Evolutionary conservation across 53 echinoderm and acorn worm genomes (phyloP), one percentile per base, ranked within the genome.

Genomic region (Antedon mediterranea): DNA sequence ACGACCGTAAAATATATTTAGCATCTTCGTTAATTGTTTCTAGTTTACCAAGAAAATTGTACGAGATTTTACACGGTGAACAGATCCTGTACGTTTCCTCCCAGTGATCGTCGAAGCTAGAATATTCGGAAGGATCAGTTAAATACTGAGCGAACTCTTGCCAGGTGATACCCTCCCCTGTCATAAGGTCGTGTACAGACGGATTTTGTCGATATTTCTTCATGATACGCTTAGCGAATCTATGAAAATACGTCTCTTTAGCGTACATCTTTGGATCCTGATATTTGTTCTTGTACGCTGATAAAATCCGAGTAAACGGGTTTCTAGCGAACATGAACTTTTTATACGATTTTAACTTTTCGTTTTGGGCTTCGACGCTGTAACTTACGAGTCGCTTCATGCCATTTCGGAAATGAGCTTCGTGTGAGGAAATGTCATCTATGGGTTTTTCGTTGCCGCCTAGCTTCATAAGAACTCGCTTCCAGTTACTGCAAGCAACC

Each of bases 151-250:
- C 80, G 80, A 88, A 97, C 73, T 97, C 97, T 27, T 76, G 72
- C 94, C 94, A 94, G 0, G 91, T 91, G n/a, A 91, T 87, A 37
- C 89, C 89, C 76, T 94, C 94, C 0, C 94, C 94, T 23, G 94
- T 91, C 29, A 76, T 73, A 6, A 91, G 83, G 32, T 91, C 94
- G 33, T 77, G 72, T 33, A 71, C 26, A 0, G 94, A 86, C 13
- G 94, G 84, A 43, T 89, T 80, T 29, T 33, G 30, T 31, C 91
- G 76, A 72, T 86, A 91, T 26, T 78, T 76, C 57, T 89, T 91
- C 81, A 94, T 87, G 43, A 94, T 94, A 1, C 81, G 80, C 79
- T 89, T 94, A 13, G 83, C 86, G 74, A 86, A 86, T 34, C 76
- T 76, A 83, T 93, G 93, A 32, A 94, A 94, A 79, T 89, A 91